Conservation (phyloP, 2,888 invertebrate species). For the Agriopis marginaria region DNA sequence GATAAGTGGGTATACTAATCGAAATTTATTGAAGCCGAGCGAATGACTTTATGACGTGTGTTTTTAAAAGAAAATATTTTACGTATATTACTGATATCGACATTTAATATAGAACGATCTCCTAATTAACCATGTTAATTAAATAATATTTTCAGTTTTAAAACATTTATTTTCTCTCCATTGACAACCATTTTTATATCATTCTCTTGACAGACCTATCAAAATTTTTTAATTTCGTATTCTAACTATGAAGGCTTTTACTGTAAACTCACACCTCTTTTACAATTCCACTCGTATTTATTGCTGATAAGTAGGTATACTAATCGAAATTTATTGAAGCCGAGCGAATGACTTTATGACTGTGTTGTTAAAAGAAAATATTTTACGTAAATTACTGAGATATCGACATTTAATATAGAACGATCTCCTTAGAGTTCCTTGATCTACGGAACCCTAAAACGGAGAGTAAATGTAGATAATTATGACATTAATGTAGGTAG, state of each 20-base stretch:
- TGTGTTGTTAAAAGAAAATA: background rate
- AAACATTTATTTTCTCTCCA: too few species aligned
- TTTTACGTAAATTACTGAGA: background rate
- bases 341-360: background rate
- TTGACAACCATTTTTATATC: too few species aligned
- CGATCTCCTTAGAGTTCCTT: too few species aligned
- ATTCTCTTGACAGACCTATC: too few species aligned
- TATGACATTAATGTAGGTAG: too few species aligned
- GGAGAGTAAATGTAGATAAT: too few species aligned
- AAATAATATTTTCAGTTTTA: too few species aligned
- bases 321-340: constrained; percentile 6
- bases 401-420: background rate
- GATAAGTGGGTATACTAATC: constrained; percentile 1
- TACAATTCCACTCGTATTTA: constrained; percentile 12
- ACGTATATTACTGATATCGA: background rate
- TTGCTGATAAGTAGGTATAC: constrained; percentile 1
- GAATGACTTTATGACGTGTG: background rate
- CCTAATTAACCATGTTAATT: too few species aligned
- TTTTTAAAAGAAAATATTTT: background rate
- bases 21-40: constrained; percentile 5
- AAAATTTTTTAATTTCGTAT: too few species aligned
- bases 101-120: background rate
- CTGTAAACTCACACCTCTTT: too few species aligned
- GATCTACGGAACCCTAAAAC: too few species aligned
- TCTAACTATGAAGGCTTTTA: too few species aligned